These are phyloP conservation scores for Adelognathus sp. DNA, from an alignment of 2,888 invertebrate genomes.

Conservation along the genomic window DNA sequence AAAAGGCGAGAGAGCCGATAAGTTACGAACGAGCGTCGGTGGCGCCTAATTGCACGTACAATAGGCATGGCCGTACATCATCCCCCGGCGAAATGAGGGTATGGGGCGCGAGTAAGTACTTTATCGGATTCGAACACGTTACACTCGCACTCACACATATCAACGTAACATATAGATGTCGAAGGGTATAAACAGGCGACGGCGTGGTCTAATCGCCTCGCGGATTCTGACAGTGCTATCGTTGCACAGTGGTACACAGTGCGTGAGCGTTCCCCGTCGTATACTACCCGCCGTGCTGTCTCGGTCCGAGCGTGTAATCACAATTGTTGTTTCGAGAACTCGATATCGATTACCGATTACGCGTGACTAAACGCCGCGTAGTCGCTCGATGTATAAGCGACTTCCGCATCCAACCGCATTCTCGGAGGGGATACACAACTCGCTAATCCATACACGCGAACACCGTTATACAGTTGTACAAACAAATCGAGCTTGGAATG, in stretches of 20 bases:
- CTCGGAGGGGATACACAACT: background rate
- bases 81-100: background rate
- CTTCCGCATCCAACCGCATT: slow-evolving; percentile 36
- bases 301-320: slow-evolving; percentile 50
- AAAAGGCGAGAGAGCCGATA: slow-evolving; percentile 48
- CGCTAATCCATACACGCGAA: background rate
- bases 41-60: slow-evolving; percentile 58
- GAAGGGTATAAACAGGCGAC: slow-evolving; percentile 14
- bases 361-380: slow-evolving; percentile 57
- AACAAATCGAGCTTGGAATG: no score
- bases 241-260: background rate
- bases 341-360: slow-evolving; percentile 67
- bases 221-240: slow-evolving; percentile 41
- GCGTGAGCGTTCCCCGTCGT: slow-evolving; percentile 17
- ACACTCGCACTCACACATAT: background rate
- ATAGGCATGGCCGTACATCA: slow-evolving; percentile 51
- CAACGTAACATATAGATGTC: background rate
- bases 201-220: slow-evolving; percentile 48
- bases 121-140: slow-evolving; percentile 52
- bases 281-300: slow-evolving; percentile 40
- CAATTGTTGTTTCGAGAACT: slow-evolving; percentile 61
- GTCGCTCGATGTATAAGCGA: slow-evolving; percentile 43
- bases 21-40: slow-evolving; percentile 53
- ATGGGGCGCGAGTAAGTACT: slow-evolving; percentile 41
- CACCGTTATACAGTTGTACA: background rate